These are phyloP conservation scores for Muscina levida DNA, from an alignment of 2,888 invertebrate genomes.

Conservation along the genomic window DNA sequence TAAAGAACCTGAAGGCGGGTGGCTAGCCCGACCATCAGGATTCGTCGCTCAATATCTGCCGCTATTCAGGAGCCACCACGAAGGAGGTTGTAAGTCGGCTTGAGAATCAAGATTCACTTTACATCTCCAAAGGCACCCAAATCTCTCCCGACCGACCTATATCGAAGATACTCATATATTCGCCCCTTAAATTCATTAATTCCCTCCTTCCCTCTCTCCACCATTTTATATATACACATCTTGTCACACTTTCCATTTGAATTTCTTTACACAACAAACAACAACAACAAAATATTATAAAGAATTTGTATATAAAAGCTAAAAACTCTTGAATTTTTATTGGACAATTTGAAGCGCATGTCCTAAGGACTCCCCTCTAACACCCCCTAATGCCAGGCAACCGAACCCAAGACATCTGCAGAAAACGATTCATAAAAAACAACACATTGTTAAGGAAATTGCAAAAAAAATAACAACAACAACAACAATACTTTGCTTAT, in stretches of 20 bases:
- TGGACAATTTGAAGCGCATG: conserved; percentile 65
- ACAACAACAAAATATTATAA: conserved; percentile 38
- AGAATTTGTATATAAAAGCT: conserved; percentile 61
- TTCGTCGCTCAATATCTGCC: too few relatives aligned
- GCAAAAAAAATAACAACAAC: conserved; percentile 38
- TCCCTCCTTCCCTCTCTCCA: not conserved
- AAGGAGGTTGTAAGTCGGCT: too few relatives aligned
- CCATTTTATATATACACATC: not conserved
- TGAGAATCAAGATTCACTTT: too few relatives aligned
- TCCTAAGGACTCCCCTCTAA: conserved; percentile 55
- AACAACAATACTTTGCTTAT: conserved; percentile 51
- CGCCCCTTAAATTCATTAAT: not conserved
- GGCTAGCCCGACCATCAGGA: too few relatives aligned
- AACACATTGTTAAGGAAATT: conserved; percentile 49
- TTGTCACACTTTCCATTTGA: conserved; percentile 20
- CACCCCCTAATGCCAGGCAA: conserved; percentile 23
- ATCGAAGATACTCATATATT: too few relatives aligned
- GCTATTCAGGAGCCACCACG: too few relatives aligned
- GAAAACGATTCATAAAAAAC: conserved; percentile 44
- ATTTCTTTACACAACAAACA: not conserved
- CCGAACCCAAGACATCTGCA: conserved; percentile 23
- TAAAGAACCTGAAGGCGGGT: too few relatives aligned
- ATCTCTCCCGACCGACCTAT: not conserved
- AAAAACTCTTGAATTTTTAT: conserved; percentile 61
- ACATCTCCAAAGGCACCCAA: not conserved